Conservation (phyloP, 2,113 vertebrate genomes). For the Gambusia holbrooki region DNA sequence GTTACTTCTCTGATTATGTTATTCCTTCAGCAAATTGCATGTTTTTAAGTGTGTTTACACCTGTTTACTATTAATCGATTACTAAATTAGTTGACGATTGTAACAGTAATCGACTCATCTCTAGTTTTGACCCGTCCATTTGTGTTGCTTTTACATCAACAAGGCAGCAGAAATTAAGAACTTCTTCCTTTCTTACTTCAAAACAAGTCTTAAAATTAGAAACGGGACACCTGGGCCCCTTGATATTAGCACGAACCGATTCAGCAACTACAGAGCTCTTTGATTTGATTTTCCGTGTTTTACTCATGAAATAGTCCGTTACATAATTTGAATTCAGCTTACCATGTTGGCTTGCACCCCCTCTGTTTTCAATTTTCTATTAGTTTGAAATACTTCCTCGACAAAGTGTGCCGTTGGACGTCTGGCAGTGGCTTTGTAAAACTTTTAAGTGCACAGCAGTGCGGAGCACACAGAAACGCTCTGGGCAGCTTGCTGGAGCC, state of each 20-base stretch:
- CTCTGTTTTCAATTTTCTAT: background rate
- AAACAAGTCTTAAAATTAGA: too few relatives aligned
- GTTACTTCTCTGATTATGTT: too few relatives aligned
- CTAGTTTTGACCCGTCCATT: too few relatives aligned
- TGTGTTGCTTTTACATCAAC: too few relatives aligned
- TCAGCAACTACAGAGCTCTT: background rate
- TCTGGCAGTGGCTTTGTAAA: background rate
- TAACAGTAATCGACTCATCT: too few relatives aligned
- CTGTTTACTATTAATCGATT: too few relatives aligned
- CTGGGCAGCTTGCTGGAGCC: background rate
- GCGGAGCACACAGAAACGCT: constrained; percentile 11
- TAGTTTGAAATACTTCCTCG: background rate
- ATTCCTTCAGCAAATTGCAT: too few relatives aligned
- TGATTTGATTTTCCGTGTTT: background rate
- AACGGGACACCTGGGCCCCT: too few relatives aligned
- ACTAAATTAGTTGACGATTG: too few relatives aligned
- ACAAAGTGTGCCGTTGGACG: background rate
- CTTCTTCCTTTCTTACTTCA: too few relatives aligned
- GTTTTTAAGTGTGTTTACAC: too few relatives aligned
- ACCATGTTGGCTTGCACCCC: background rate
- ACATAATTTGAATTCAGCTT: background rate
- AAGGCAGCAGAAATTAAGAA: too few relatives aligned
- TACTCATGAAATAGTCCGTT: background rate
- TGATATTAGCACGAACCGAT: background rate
- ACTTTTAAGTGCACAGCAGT: background rate